Percentiles rank a stretch among this genome's conserved stretches.
These are phyloP conservation scores for Morus bassanus DNA, from an alignment of 2,797 vertebrate species.

Conservation along the genomic window DNA sequence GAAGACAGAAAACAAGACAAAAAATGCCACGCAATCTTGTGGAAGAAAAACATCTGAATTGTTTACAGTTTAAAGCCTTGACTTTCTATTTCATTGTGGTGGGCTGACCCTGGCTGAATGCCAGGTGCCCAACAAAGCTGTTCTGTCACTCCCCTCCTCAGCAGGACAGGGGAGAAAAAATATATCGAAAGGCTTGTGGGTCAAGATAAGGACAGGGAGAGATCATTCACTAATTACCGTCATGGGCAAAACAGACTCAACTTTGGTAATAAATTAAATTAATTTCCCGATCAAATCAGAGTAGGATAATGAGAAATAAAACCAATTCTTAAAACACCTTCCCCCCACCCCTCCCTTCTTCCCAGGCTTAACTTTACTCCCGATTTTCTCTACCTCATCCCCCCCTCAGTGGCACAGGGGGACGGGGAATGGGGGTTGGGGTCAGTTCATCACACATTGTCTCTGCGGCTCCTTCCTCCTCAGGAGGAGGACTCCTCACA, in stretches of 20 bases:
- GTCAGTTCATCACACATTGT: background rate
- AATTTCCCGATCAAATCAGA: background rate
- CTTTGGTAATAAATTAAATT: background rate
- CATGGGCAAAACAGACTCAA: background rate
- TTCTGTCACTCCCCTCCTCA: background rate
- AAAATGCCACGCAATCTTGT: background rate
- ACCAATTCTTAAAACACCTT: background rate
- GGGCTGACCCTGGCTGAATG: background rate
- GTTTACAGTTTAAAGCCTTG: background rate
- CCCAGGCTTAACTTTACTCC: background rate
- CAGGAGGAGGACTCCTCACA: background rate
- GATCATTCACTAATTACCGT: background rate
- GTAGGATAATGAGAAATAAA: background rate
- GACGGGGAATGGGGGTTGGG: background rate
- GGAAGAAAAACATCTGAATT: slow-evolving; percentile 4
- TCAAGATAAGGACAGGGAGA: background rate
- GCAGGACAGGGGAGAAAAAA: background rate
- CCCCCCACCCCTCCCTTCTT: background rate
- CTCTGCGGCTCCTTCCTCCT: background rate
- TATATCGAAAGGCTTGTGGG: background rate
- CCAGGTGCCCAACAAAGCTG: background rate
- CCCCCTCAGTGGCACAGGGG: background rate
- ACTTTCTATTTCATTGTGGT: background rate
- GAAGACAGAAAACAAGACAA: slow-evolving; percentile 7
- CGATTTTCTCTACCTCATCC: background rate